A percentile compares a stretch with the other conserved stretches of the same genome.
phyloP scores from a whole-genome alignment of 2,113 vertebrate species.

The Tetraodon nigroviridis region DNA sequence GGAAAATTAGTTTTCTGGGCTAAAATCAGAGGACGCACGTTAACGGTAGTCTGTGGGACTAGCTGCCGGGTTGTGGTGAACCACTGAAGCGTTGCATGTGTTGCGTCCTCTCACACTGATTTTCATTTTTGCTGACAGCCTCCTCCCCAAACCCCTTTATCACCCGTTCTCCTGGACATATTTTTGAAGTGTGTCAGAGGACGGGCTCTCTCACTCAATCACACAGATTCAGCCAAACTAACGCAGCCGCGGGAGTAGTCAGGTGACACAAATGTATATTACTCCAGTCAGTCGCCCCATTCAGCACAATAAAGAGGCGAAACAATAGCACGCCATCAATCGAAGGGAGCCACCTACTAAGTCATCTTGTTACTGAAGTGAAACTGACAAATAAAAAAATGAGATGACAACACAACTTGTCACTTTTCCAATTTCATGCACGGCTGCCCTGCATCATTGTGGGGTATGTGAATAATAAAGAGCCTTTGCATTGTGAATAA shows the following conservation, averaged over 20 bases:
- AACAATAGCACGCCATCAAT: slow-evolving; percentile 45
- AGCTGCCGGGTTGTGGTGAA: slow-evolving; percentile 40
- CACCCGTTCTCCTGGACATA: slow-evolving; percentile 59
- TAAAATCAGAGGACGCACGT: too few relatives aligned
- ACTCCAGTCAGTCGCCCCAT: slow-evolving; percentile 27
- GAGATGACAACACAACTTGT: slow-evolving; percentile 68
- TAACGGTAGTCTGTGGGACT: slow-evolving; percentile 35
- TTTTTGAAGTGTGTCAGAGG: slow-evolving; percentile 57
- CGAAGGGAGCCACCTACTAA: slow-evolving; percentile 43
- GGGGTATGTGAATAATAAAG: slow-evolving; percentile 69
- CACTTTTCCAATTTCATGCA: slow-evolving; percentile 78
- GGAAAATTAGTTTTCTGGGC: too few relatives aligned
- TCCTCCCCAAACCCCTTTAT: slow-evolving; percentile 58
- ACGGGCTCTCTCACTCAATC: slow-evolving; percentile 42
- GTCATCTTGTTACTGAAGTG: slow-evolving; percentile 56
- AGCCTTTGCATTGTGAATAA: slow-evolving; percentile 63
- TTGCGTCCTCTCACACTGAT: slow-evolving; percentile 52
- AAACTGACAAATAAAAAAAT: slow-evolving; percentile 60
- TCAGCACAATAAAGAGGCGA: slow-evolving; percentile 18
- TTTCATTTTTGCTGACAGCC: slow-evolving; percentile 68
- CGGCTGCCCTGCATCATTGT: slow-evolving; percentile 70
- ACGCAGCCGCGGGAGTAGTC: slow-evolving; percentile 37
- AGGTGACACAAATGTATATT: slow-evolving; percentile 37
- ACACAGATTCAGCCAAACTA: slow-evolving; percentile 38
- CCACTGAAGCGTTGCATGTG: slow-evolving; percentile 49